These are phyloP conservation scores for Eupithecia inturbata DNA, from an alignment of 2,888 invertebrate genomes.

Conservation along the genomic window DNA sequence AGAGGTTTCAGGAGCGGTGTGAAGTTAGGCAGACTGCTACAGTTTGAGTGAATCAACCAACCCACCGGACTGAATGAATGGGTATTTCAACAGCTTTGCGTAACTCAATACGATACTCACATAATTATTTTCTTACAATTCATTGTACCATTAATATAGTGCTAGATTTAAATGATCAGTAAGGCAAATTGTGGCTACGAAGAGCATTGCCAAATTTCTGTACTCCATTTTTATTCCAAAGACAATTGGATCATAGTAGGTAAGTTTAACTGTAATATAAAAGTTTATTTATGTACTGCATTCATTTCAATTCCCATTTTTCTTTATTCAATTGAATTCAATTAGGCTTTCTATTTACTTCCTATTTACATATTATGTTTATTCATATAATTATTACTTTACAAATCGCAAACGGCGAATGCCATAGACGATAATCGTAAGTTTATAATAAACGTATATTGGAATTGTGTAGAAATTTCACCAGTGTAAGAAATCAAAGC, in stretches of 20 bases:
- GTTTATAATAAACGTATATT: neutral
- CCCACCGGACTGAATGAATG: constrained; percentile 54
- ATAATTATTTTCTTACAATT: constrained; percentile 46
- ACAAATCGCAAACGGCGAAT: neutral
- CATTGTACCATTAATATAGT: constrained; percentile 59
- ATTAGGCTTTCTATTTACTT: too few relatives aligned
- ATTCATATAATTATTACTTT: neutral
- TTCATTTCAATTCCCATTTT: constrained; percentile 7
- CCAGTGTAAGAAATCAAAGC: neutral
- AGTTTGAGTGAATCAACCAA: constrained; percentile 35
- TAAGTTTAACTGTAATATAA: constrained; percentile 56
- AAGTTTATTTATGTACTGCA: constrained; percentile 37
- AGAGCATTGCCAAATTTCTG: constrained; percentile 72
- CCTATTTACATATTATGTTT: too few relatives aligned
- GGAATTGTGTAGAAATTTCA: constrained; percentile 4
- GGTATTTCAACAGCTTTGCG: constrained; percentile 48
- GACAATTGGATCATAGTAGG: constrained; percentile 69
- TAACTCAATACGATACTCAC: constrained; percentile 57
- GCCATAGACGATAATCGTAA: neutral
- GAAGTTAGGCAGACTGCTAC: neutral
- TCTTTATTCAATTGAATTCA: neutral
- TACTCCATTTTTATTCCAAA: constrained; percentile 76
- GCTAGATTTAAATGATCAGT: constrained; percentile 60
- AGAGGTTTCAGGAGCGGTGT: neutral
- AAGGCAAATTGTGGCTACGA: constrained; percentile 65